Conservation (phyloP, 2,888 invertebrate species). For the Aphidoletes aphidimyza region DNA sequence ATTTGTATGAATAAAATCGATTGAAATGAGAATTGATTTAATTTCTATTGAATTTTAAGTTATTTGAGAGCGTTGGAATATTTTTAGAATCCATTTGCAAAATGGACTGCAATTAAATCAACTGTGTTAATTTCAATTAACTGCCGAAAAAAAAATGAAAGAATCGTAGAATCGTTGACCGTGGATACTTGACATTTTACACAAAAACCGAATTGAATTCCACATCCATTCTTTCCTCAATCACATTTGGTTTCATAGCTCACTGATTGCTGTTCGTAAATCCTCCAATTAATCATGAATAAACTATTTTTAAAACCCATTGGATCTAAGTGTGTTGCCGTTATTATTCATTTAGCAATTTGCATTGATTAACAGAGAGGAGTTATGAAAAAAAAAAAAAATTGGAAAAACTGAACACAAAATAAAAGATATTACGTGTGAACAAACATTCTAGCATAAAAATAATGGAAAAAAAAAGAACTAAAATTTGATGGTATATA, state of each 20-base stretch:
- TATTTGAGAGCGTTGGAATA: no score
- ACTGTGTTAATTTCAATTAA: no score
- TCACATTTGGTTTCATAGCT: not conserved
- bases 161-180: no score
- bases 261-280: not conserved
- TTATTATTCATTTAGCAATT: not conserved
- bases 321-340: not conserved
- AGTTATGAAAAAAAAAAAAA: not conserved
- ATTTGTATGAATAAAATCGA: no score
- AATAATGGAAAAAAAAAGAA: not conserved
- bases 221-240: not conserved
- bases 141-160: no score
- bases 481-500: not conserved
- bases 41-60: no score
- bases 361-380: not conserved
- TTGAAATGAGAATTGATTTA: no score
- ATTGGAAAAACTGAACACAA: not conserved
- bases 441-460: not conserved
- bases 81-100: no score
- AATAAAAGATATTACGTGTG: conserved; percentile 27
- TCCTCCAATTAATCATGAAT: not conserved
- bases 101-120: no score
- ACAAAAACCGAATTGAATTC: no score
- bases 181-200: not conserved
- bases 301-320: not conserved